A percentile compares a stretch with the other conserved stretches of the same genome.
Evolutionary conservation across 1,140 invertebrate genomes (phyloP).

Genomic region (Centruroides sculpturatus): DNA sequence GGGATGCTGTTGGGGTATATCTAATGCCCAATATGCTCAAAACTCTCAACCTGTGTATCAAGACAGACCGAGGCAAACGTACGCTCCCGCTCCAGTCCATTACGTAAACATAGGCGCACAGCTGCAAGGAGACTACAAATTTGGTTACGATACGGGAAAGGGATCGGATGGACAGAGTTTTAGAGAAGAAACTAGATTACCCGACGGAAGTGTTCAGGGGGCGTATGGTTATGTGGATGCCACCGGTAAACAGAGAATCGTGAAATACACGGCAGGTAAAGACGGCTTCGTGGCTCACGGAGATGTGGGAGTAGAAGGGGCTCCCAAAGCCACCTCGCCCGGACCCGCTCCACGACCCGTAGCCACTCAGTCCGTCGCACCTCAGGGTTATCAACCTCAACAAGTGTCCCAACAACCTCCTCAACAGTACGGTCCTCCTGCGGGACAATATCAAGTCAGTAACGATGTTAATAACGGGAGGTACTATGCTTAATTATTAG

Average conservation of each 20-base stretch:
- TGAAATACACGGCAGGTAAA: conserved; percentile 47
- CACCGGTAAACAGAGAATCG: conserved; percentile 37
- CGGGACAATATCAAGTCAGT: too few relatives aligned
- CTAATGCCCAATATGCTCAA: too few relatives aligned
- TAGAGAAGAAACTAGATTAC: conserved; percentile 17
- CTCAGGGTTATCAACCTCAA: background rate
- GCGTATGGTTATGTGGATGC: conserved; percentile 41
- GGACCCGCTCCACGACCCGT: background rate
- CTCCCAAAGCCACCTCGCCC: conserved; percentile 6
- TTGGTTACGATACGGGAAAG: conserved; percentile 18
- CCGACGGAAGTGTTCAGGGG: conserved; percentile 32
- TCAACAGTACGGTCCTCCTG: background rate
- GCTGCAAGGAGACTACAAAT: conserved; percentile 17
- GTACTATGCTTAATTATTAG: too few relatives aligned
- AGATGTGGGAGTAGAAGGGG: conserved; percentile 18
- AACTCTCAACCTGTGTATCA: too few relatives aligned
- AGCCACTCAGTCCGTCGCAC: background rate
- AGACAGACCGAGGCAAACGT: background rate
- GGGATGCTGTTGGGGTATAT: too few relatives aligned
- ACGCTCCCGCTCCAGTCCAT: conserved; percentile 12
- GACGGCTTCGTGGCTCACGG: conserved; percentile 41
- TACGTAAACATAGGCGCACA: conserved; percentile 14
- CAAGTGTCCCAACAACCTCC: background rate
- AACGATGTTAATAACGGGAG: too few relatives aligned
- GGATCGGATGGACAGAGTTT: conserved; percentile 13